Evolutionary conservation across 2,888 invertebrate species (phyloP).

Genomic region (Volucella inanis): DNA sequence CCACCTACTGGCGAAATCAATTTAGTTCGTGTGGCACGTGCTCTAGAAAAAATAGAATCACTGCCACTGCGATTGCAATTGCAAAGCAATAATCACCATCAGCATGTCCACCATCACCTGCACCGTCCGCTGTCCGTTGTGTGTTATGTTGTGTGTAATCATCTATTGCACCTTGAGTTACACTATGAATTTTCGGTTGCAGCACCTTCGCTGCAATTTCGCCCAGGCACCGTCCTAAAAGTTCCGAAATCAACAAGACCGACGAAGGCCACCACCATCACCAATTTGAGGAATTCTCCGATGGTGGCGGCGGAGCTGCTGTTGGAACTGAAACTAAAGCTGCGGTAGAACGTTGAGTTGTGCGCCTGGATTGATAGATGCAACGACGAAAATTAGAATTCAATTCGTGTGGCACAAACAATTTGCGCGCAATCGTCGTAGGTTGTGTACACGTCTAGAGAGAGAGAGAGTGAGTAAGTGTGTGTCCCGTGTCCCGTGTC

Average conservation of each 20-base stretch:
- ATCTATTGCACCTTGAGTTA: constrained; percentile 51
- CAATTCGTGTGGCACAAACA: constrained; percentile 74
- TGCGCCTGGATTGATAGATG: constrained; percentile 63
- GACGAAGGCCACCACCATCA: constrained; percentile 64
- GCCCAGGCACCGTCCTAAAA: constrained; percentile 35
- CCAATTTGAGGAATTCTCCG: constrained; percentile 59
- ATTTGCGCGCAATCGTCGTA: constrained; percentile 70
- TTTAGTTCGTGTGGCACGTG: constrained; percentile 83
- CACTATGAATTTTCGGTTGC: constrained; percentile 50
- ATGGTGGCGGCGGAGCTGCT: constrained; percentile 14
- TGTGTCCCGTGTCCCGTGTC: not conserved
- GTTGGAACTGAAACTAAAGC: constrained; percentile 1
- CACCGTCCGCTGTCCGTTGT: no score
- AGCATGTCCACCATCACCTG: no score
- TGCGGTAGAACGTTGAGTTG: not conserved
- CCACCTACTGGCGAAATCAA: constrained; percentile 83
- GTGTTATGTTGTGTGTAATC: not conserved
- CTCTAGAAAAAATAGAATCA: constrained; percentile 78
- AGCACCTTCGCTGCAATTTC: constrained; percentile 52
- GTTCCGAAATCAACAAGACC: constrained; percentile 52
- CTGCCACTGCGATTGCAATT: not conserved
- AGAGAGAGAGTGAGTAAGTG: not conserved
- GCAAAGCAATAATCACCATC: no score
- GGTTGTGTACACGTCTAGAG: constrained; percentile 37
- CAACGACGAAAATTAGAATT: constrained; percentile 71